Evolutionary conservation across 92 coral and sea anemone species (phyloP).

Genomic region (Zoanthus sansibaricus): DNA sequence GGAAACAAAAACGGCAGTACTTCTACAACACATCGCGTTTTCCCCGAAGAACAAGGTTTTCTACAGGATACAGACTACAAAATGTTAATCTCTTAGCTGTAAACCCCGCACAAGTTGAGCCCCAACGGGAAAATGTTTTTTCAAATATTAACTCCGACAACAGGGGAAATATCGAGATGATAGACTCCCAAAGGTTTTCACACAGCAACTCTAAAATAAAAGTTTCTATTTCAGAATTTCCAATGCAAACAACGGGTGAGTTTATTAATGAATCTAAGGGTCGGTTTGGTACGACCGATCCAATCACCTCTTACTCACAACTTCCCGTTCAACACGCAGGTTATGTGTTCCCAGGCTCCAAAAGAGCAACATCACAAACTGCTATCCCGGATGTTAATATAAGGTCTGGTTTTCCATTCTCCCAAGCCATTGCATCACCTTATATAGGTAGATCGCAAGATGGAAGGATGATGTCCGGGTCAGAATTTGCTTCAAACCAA

Average conservation of each 20-base stretch:
- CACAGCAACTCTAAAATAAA: neutral
- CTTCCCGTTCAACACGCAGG: neutral
- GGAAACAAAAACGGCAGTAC: conserved; percentile 25
- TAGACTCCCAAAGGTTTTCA: conserved; percentile 1
- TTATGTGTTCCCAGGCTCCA: conserved; percentile 1
- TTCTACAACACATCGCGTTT: conserved; percentile 9
- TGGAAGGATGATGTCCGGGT: neutral
- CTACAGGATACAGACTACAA: neutral
- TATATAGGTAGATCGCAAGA: conserved; percentile 5
- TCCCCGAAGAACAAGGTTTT: neutral
- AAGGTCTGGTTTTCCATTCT: neutral
- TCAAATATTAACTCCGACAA: neutral
- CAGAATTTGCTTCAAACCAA: neutral
- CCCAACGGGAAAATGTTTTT: neutral
- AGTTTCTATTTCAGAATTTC: neutral
- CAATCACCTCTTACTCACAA: neutral
- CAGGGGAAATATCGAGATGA: neutral
- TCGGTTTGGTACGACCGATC: neutral
- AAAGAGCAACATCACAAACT: conserved; percentile 2
- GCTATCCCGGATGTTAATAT: neutral
- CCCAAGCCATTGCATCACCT: neutral
- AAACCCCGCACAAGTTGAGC: neutral
- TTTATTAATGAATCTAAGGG: neutral
- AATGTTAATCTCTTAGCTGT: neutral
- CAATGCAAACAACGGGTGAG: conserved; percentile 18